A percentile compares a stretch with the other conserved stretches of the same genome.
Conservation (phyloP, 2,113 vertebrate species). For the Oxygymnocypris stewartii region DNA sequence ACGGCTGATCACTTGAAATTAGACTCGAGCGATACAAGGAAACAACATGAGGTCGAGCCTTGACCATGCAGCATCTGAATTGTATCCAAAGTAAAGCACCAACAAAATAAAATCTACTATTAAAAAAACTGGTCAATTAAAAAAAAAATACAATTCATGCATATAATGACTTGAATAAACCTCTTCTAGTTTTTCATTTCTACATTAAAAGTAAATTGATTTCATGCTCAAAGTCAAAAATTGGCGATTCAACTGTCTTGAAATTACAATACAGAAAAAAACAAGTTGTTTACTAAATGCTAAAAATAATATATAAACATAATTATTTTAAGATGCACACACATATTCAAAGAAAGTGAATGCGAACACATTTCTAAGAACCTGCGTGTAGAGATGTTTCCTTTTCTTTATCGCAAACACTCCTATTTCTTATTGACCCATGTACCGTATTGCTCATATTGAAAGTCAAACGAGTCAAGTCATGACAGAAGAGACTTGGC, state of each 20-base stretch:
- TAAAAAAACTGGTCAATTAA: neutral
- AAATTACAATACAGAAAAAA: neutral
- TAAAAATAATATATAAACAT: neutral
- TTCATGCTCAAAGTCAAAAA: neutral
- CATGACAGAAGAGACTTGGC: neutral
- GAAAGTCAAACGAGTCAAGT: neutral
- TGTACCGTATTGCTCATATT: neutral
- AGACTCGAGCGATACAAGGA: conserved; percentile 39
- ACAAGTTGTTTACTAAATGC: too few relatives aligned
- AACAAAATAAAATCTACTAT: neutral
- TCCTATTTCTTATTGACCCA: neutral
- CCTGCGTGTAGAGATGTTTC: neutral
- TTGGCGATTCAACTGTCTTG: neutral
- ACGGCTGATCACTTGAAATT: conserved; percentile 51
- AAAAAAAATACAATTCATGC: neutral
- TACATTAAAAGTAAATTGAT: neutral
- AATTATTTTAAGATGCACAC: neutral
- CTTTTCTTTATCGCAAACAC: neutral
- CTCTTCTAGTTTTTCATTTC: neutral
- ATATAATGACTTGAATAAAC: neutral
- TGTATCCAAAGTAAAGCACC: conserved; percentile 5
- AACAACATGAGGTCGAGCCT: conserved; percentile 12
- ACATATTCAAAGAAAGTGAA: neutral
- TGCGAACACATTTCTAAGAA: neutral
- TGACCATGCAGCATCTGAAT: neutral